Conservation (phyloP, 2,888 invertebrate genomes). For the Scaptomyza flava region DNA sequence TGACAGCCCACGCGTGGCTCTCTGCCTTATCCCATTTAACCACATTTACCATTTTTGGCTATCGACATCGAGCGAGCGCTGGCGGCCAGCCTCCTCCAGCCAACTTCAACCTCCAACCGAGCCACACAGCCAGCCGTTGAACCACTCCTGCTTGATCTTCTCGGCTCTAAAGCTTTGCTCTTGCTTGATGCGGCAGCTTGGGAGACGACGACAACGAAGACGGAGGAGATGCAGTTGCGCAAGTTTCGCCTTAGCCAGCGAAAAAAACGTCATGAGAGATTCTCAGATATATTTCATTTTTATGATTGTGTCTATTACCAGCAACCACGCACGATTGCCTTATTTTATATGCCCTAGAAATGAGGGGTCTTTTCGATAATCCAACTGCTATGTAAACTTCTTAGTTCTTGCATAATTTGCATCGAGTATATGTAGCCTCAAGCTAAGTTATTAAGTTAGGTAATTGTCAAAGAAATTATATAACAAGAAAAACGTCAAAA, state of each 20-base stretch:
- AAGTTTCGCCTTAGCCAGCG: conserved; percentile 58
- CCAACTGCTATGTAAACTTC: background rate
- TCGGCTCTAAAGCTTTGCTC: conserved; percentile 35
- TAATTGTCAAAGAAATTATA: too few relatives aligned
- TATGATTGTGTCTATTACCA: conserved; percentile 80
- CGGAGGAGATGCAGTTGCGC: conserved; percentile 55
- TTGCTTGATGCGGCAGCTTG: conserved; percentile 58
- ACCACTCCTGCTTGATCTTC: conserved; percentile 73
- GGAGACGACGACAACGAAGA: conserved; percentile 31
- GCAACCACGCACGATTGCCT: conserved; percentile 77
- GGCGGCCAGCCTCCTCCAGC: conserved; percentile 72
- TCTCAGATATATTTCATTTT: conserved; percentile 81
- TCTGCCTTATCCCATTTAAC: conserved; percentile 78
- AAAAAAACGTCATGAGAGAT: conserved; percentile 70
- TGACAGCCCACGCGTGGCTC: conserved; percentile 79
- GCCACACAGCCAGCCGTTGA: conserved; percentile 30
- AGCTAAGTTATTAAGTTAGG: background rate
- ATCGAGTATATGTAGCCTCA: background rate
- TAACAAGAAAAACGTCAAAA: too few relatives aligned
- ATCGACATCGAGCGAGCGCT: conserved; percentile 73
- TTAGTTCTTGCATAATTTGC: background rate
- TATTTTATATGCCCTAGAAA: conserved; percentile 43
- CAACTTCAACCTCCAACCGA: conserved; percentile 42
- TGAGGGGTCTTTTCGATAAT: background rate
- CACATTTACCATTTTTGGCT: conserved; percentile 80